Conservation (phyloP, 2,797 vertebrate genomes). For the Enteromius paludinosus region DNA sequence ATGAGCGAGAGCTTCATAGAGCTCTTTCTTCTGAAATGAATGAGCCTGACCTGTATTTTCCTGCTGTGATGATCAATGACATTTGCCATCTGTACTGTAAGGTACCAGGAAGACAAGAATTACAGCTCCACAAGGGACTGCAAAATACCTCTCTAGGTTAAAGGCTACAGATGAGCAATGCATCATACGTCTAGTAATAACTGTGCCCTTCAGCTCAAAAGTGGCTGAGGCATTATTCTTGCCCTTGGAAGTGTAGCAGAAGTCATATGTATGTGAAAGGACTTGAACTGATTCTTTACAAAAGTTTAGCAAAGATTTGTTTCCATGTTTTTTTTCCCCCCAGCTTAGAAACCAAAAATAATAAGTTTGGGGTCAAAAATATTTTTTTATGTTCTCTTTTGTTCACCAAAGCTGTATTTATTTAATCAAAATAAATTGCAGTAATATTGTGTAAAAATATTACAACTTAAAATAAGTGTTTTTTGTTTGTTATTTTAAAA, state of each 20-base stretch:
- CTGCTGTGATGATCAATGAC: constrained; percentile 36
- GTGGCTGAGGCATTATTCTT: constrained; percentile 16
- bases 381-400: too few species aligned
- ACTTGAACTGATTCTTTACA: not conserved
- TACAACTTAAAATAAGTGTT: not conserved
- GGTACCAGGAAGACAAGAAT: constrained; percentile 10
- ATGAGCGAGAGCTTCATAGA: constrained; percentile 7
- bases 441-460: not conserved
- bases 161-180: constrained; percentile 38
- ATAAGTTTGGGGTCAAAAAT: not conserved
- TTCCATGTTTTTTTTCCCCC: not conserved
- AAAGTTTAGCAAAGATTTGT: not conserved
- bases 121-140: constrained; percentile 23
- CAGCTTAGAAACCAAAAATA: not conserved
- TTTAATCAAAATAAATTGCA: not conserved
- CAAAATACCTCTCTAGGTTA: constrained; percentile 34
- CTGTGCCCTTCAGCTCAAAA: constrained; percentile 36
- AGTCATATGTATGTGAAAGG: not conserved
- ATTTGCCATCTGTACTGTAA: not conserved
- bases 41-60: constrained; percentile 43
- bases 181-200: constrained; percentile 36
- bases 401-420: not conserved
- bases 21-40: constrained; percentile 38
- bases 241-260: constrained; percentile 10
- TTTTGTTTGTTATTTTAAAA: not conserved